Conservation (phyloP, 2,113 vertebrate species). For the Onychostruthus taczanowskii region DNA sequence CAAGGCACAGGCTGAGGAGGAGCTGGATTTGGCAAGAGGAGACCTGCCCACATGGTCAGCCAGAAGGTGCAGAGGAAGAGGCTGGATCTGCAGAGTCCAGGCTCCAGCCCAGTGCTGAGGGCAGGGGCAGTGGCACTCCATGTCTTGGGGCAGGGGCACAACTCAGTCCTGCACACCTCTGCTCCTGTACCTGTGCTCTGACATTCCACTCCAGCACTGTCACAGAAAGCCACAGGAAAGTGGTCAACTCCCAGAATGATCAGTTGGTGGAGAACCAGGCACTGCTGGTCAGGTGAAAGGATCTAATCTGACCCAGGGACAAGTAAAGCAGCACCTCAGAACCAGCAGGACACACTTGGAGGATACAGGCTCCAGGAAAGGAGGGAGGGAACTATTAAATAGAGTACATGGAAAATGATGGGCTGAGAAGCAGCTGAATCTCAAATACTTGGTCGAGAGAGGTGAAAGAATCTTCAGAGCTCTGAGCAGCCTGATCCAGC, state of each 20-base stretch:
- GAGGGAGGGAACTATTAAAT: background rate
- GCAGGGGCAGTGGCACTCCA: accelerated
- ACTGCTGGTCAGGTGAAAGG: background rate
- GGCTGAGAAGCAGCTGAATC: background rate
- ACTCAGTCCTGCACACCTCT: background rate
- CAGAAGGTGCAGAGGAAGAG: background rate
- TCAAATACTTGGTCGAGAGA: background rate
- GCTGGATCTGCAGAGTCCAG: background rate
- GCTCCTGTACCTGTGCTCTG: background rate
- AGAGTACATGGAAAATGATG: background rate
- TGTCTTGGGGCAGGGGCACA: background rate
- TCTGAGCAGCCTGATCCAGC: background rate
- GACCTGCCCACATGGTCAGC: background rate
- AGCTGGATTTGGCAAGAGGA: background rate
- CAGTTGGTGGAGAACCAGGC: background rate
- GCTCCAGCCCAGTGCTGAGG: background rate
- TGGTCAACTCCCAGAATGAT: background rate
- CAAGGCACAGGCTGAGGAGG: background rate
- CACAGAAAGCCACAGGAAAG: background rate
- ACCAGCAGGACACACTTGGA: background rate
- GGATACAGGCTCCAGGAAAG: background rate
- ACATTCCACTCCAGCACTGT: background rate
- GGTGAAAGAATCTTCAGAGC: background rate
- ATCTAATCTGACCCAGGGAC: background rate
- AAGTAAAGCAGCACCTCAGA: background rate